These are phyloP conservation scores for Microplitis manilae DNA, from an alignment of 2,888 invertebrate genomes.

Conservation along the genomic window DNA sequence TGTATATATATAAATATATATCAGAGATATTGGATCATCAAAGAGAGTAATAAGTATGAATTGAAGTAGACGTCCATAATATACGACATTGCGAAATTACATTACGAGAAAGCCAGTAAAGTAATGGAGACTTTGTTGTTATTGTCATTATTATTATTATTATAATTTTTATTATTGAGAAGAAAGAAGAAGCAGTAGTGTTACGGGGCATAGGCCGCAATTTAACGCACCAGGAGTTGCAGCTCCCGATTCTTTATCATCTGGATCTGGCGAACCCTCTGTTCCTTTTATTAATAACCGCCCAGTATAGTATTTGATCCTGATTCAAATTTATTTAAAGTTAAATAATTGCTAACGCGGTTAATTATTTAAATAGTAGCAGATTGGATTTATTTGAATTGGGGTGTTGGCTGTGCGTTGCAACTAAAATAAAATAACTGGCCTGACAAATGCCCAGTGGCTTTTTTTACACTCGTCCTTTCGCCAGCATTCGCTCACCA, in stretches of 20 bases:
- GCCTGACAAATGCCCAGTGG: not conserved
- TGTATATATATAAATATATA: not conserved
- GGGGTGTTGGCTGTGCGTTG: not conserved
- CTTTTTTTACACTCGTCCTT: conserved; percentile 24
- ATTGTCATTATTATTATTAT: no score
- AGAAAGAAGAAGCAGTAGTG: not conserved
- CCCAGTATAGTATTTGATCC: no score
- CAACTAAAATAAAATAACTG: conserved; percentile 1
- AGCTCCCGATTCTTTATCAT: conserved; percentile 31
- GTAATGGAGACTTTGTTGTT: no score
- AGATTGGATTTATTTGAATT: not conserved
- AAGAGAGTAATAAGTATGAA: conserved; percentile 1
- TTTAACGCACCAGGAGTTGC: conserved; percentile 58
- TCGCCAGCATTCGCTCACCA: not conserved
- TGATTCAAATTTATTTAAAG: no score
- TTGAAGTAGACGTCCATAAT: conserved; percentile 26
- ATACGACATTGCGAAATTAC: not conserved
- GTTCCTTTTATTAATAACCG: conserved; percentile 43
- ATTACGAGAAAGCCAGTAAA: not conserved
- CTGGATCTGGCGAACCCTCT: conserved; percentile 48
- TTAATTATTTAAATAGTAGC: no score
- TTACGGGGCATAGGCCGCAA: conserved; percentile 47
- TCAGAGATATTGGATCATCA: not conserved
- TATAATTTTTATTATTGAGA: no score
- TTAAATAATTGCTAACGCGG: no score